Evolutionary conservation across 1,140 invertebrate species (phyloP), one percentile per base, ranked within the genome.

Genomic region (Frieseomelitta varia): DNA sequence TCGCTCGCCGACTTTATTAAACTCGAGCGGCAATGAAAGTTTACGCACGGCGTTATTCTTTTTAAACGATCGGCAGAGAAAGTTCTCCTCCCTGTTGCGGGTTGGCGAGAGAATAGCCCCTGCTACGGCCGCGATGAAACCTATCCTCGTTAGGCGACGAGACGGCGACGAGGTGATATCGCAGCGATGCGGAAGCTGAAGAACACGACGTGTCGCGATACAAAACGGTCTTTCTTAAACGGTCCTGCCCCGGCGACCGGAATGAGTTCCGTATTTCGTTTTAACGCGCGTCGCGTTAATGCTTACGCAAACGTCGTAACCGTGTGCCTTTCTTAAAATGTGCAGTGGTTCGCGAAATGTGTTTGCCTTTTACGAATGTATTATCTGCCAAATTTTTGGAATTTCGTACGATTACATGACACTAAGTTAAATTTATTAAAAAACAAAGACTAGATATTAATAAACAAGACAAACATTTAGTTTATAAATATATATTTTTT

Each of bases 11-110:
- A 84, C 75, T 84, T 84, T 84, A 84, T 84, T 84, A 84, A 74
- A 79, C 75, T 63, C 81, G 55, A 14, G 17, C 75, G 75, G 67
- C 76, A 79, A 84, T 84, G 75, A 79, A 84, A 84, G 75, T 84
- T 84, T 84, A 84, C 81, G 76, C 67, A 27, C 65, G 47, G 55
- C 30, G 81, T 79, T 79, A 72, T 63, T 84, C 81, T 53, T 79
- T 79, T 79, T 55, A 79, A 79, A 79, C 81, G 81, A 27, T 39
- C 67, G 14, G 4, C 24, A 4, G 81, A 79, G 81, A 84, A 72
- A 79, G 67, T 79, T 79, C n/a, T 4, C n/a, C 30, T 24, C 17
- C n/a, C 27, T 4, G n/a, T n/a, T n/a, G 53, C 73, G 63, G 0
- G 6, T 47, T 47, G 39, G 39, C 39, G 39, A 47, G 39, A n/a